Base-by-base conservation (phyloP, 2,113 vertebrate species). In the Lycocorax pyrrhopterus region DNA sequence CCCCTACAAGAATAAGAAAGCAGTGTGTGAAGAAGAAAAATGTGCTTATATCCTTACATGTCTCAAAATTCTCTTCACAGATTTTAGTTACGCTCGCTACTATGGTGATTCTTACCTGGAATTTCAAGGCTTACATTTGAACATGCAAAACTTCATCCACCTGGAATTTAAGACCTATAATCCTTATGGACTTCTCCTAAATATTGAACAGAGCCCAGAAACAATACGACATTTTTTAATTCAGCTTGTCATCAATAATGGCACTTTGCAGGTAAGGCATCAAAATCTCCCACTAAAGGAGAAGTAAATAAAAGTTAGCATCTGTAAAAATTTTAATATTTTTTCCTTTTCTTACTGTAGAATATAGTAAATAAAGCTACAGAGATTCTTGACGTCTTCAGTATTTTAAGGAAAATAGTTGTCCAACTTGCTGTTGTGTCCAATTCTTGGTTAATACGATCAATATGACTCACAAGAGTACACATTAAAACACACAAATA, bases 71-170 rank as follows among this genome's bases (percentile, higher is more conserved):
- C 16, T 79, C 3, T 94, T 84, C 73, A 60, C 93, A 99, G 98
- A 98, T 96, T 96, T 97, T 60, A 97, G 84, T 84, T 98, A 96
- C 78, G 53, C 93, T 91, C 95, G 16, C 13, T 99, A 98, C 95
- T 97, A 97, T 35, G 98, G 98, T 35, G 91, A 98, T 92, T 98
- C 98, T 33, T 98, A 98, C 91, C 92, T 98, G 97, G 97, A 98
- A 96, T 99, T 99, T 97, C 92, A 97, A 72, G 97, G 97, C 62
- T 96, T 98, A 74, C 77, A 92, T 93, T 97, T 98, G 52, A 94
- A 89, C 12, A 32, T 52, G 19, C 68, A 98, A 91, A 98, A 98
- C 76, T 98, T 96, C 74, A 97, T 99, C 64, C 97, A 93, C 21
- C 78, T 99, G 94, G 96, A 98, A 94, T 98, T 99, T 93, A 98